Evolutionary conservation across 2,888 invertebrate genomes (phyloP), one percentile per base, ranked within the genome.

Genomic region (Tromatobia lineatoria): DNA sequence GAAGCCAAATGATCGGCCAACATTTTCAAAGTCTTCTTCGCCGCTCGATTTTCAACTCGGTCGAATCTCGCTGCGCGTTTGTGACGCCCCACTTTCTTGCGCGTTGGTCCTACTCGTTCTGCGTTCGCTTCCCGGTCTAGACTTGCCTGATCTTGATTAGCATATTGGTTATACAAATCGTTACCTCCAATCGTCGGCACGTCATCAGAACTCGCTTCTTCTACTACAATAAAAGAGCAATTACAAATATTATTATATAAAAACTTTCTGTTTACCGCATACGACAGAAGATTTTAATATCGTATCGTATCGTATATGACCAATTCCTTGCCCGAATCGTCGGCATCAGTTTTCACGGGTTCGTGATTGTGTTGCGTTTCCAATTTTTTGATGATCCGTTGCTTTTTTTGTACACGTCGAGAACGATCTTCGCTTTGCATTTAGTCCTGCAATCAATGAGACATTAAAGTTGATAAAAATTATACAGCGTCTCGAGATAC

Each of bases 211-310:
- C 61, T 61, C 34, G 61, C 18, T 34, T 61, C 61, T 61, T 10
- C 61, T n/a, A 34, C 61, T 61, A 34, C 61, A 61, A 61, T 38
- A 34, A 61, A 34, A 61, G 18, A 38, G 52, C 20, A 52, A 61
- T 61, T 61, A 18, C 3, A 38, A 61, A 61, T 34, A 61, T 61
- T 34, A 10, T 61, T 10, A 23, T 1, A 38, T 34, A 38, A 8
- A 10, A 18, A 18, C 15, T 34, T 34, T 34, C 18, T 8, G 29
- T 38, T 61, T 61, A 61, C 38, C n/a, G 34, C 6, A 61, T 15
- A 34, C 7, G 38, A 18, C 61, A 1, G 10, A 34, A 6, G 3
- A 1, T 34, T 18, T 34, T 61, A 8, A 8, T 52, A n/a, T n/a
- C n/a, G n/a, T n/a, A n/a, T n/a, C n/a, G n/a, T n/a, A n/a, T n/a